Percentiles rank a stretch among this genome's conserved stretches.
Evolutionary conservation across 2,113 vertebrate species (phyloP).

Genomic region (Pampusana beccarii): DNA sequence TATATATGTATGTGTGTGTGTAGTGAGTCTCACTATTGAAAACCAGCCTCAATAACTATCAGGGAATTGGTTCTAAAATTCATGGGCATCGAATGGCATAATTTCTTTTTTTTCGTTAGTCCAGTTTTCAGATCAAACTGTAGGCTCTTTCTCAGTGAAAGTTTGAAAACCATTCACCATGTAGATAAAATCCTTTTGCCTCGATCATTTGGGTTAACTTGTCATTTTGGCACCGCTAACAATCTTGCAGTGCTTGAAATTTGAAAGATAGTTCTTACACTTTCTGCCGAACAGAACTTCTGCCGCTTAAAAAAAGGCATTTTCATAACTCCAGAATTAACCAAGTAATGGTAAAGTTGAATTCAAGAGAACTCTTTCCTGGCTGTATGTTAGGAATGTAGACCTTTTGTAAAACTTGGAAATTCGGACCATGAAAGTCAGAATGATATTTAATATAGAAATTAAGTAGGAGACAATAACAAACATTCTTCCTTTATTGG

Average conservation of each 20-base stretch:
- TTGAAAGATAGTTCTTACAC: neutral
- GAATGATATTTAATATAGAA: neutral
- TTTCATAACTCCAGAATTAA: neutral
- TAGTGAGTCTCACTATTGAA: neutral
- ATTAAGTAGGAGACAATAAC: neutral
- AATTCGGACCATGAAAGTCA: neutral
- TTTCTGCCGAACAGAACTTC: neutral
- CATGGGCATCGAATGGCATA: neutral
- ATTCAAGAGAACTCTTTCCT: neutral
- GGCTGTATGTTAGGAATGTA: neutral
- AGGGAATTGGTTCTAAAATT: neutral
- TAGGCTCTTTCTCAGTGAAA: neutral
- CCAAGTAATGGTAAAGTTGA: neutral
- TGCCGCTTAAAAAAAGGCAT: neutral
- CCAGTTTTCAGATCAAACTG: neutral
- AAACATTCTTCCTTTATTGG: neutral
- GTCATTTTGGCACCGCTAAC: neutral
- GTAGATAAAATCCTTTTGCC: neutral
- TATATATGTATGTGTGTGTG: neutral
- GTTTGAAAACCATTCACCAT: neutral
- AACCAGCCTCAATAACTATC: neutral
- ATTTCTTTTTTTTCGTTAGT: neutral
- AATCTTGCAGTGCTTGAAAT: neutral
- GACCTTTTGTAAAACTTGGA: neutral
- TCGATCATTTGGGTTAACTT: neutral